Evolutionary conservation across 1,140 invertebrate species (phyloP), one percentile per base, ranked within the genome.

Genomic region (Ditylenchus dipsaci): DNA sequence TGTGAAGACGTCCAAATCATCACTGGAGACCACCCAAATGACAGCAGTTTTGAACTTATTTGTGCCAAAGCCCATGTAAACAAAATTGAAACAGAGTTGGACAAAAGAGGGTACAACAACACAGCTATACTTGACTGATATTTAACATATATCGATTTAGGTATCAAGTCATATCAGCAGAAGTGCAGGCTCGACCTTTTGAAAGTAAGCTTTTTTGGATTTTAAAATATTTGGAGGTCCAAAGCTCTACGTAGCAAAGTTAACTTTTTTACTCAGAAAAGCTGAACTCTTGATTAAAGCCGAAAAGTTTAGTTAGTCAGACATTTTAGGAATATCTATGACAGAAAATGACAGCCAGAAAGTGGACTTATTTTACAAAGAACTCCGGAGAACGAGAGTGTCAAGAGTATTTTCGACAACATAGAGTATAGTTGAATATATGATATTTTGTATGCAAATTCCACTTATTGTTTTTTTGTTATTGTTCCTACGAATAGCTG

Each of bases 351-450:
- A 79, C 9, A 29, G 43, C 3, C 30, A 15, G 0, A 49, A 68
- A 29, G 62, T 80, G 29, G 73, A 77, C 42, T 73, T 76, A 49
- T 65, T 79, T 33, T 80, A 79, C 66, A 77, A 78, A 58, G 23
- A 67, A 30, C 63, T 73, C 33, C 47, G 74, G 75, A 79, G 21
- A 65, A 77, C 63, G 78, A 79, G 42, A 60, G 76, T 21, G 74
- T 79, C 7, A 76, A 66, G 33, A 65, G 80, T 27, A 71, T 79
- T 43, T 80, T 67, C 67, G 78, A 79, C 65, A 79, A 79, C 45
- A 68, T 78, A 38, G 53, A 56, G 29, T 13, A 56, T 23, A 29
- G 29, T n/a, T 3, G 29, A 23, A 23, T 29, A 23, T 3, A 56
- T 5, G 21, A 5, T 56, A 13, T 29, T 56, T 5, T 3, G n/a